These are phyloP conservation scores for Pogonomyrmex barbatus DNA, from an alignment of 1,140 invertebrate genomes.

Conservation along the genomic window DNA sequence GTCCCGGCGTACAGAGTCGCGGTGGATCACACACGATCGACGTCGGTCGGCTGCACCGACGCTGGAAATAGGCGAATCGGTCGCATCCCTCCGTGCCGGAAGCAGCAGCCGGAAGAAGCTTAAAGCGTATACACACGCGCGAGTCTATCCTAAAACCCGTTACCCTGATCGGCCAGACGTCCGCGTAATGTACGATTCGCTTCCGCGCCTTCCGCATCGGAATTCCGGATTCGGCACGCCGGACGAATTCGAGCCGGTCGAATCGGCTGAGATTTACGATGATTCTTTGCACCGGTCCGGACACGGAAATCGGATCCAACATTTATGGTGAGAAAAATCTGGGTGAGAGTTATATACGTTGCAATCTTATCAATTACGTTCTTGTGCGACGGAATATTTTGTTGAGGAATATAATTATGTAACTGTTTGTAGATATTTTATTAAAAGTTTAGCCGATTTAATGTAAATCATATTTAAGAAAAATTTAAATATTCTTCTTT, in stretches of 20 bases:
- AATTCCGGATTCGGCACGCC: constrained; percentile 43
- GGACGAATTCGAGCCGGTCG: constrained; percentile 7
- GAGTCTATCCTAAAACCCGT: constrained; percentile 12
- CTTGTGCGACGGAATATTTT: background rate
- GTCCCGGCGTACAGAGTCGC: background rate
- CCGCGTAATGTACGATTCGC: constrained; percentile 55
- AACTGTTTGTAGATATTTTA: background rate
- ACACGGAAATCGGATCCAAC: background rate
- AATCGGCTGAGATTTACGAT: constrained; percentile 10
- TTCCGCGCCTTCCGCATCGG: constrained; percentile 52
- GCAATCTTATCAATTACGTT: background rate
- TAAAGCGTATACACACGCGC: constrained; percentile 45
- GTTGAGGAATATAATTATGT: background rate
- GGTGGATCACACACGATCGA: background rate
- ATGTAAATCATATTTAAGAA: background rate
- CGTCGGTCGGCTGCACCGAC: background rate
- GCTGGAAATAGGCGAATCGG: constrained; percentile 50
- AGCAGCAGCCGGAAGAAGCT: constrained; percentile 49
- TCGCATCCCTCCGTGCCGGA: constrained; percentile 40
- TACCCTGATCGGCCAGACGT: constrained; percentile 23
- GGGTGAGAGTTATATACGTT: background rate
- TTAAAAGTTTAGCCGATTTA: background rate
- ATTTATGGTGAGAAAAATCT: background rate
- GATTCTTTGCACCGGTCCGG: constrained; percentile 1
- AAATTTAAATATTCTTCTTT: background rate